Evolutionary conservation across 2,797 vertebrate species (phyloP), one percentile per base, ranked within the genome.

Genomic region (Aulostomus chinensis): DNA sequence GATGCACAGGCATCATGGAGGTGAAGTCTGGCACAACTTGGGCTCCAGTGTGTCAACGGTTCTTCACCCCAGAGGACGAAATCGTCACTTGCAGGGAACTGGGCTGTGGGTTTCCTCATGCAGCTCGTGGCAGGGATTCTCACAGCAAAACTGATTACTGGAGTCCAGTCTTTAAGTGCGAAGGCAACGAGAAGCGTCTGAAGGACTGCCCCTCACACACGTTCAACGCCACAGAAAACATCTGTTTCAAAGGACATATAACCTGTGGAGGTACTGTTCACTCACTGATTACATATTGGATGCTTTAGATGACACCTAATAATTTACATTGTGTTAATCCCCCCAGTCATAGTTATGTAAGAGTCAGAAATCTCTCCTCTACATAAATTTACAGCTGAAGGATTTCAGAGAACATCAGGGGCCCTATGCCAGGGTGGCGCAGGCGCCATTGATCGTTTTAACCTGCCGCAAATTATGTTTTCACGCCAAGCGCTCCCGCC

Each of bases 21-120:
- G 24, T 74, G 18, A 50, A 34, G 48, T 25, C 34, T 9, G 7
- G 22, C 13, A 24, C 29, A 4, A 50, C 30, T 1, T 74, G 60
- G 60, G 5, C 5, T n/a, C 1, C 40, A 2, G 31, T 62, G 4
- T 62, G 58, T 24, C 0, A 3, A 0, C 7, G 10, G 6, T 9
- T 4, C 17, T 54, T 76, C 18, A 39, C 2, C 9, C 1, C 5
- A 12, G 4, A 26, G 16, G 20, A 35, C 4, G 47, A 41, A 5
- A 7, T 32, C 0, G 62, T 57, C 1, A 22, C 39, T 9, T 71
- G 67, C 24, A 18, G 40, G 41, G 62, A 60, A 1, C 28, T 57
- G 4, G 17, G 4, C 4, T 71, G 67, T 50, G 63, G 63, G 14
- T 17, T 62, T 49, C 30, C 21, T 20, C 7, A 5, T 11, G 4